These are phyloP conservation scores for Athene noctua DNA, from an alignment of 2,113 vertebrate genomes.

Conservation along the genomic window DNA sequence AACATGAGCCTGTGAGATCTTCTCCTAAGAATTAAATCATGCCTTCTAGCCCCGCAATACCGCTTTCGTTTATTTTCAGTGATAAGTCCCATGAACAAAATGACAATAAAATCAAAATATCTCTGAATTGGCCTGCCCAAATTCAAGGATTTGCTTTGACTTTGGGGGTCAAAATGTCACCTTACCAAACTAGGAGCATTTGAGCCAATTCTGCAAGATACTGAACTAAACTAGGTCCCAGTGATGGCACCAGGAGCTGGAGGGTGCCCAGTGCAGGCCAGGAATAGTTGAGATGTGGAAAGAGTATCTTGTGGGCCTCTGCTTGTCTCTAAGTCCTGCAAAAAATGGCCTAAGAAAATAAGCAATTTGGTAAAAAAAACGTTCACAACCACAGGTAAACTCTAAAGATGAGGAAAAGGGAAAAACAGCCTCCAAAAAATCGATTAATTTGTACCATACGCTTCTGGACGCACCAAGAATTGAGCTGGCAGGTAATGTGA, in stretches of 20 bases:
- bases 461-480: neutral
- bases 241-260: neutral
- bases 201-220: neutral
- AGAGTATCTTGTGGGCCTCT: neutral
- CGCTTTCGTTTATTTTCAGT: neutral
- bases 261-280: neutral
- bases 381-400: neutral
- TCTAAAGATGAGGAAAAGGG: neutral
- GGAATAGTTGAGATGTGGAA: neutral
- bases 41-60: neutral
- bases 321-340: neutral
- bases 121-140: neutral
- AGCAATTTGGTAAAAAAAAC: neutral
- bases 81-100: neutral
- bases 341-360: neutral
- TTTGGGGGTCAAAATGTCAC: neutral
- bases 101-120: neutral
- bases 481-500: neutral
- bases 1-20: neutral
- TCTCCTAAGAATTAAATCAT: neutral
- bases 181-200: neutral
- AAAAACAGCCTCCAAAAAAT: neutral
- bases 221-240: neutral
- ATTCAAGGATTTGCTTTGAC: neutral
- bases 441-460: accelerated